These are phyloP conservation scores for Linyphia triangularis DNA, from an alignment of 2,888 invertebrate genomes.

Conservation along the genomic window DNA sequence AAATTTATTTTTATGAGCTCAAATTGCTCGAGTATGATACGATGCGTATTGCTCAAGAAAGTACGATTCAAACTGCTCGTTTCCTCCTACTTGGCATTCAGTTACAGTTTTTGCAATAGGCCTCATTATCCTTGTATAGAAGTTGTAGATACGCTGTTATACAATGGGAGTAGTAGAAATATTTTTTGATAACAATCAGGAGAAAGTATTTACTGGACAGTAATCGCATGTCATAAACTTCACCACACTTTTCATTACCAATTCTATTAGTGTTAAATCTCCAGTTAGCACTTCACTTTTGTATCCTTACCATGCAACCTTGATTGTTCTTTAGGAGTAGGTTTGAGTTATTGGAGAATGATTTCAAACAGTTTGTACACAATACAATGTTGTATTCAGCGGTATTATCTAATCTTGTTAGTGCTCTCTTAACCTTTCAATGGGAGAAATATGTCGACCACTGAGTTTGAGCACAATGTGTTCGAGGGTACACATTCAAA, in stretches of 20 bases:
- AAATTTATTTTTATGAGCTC: too few relatives aligned
- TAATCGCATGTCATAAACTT: constrained; percentile 10
- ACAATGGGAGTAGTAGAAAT: constrained; percentile 9
- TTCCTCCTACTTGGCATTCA: constrained; percentile 27
- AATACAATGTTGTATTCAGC: too few relatives aligned
- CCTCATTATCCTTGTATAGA: constrained; percentile 1
- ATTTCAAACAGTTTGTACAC: too few relatives aligned
- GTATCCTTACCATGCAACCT: background rate
- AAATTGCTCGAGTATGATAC: too few relatives aligned
- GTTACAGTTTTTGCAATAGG: background rate
- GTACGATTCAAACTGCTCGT: background rate
- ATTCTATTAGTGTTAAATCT: constrained; percentile 3
- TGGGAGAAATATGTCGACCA: too few relatives aligned
- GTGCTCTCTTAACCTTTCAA: too few relatives aligned
- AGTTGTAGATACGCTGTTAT: background rate
- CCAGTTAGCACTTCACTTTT: background rate
- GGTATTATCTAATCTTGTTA: too few relatives aligned
- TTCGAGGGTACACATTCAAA: too few relatives aligned
- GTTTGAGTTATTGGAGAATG: too few relatives aligned
- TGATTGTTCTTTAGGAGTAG: background rate
- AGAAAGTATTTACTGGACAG: constrained; percentile 27
- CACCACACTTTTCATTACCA: constrained; percentile 21
- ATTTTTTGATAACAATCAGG: constrained; percentile 41
- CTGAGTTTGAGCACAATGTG: too few relatives aligned
- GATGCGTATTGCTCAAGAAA: too few relatives aligned